Conservation (phyloP, 2,888 invertebrate species). For the Diploptera punctata region DNA sequence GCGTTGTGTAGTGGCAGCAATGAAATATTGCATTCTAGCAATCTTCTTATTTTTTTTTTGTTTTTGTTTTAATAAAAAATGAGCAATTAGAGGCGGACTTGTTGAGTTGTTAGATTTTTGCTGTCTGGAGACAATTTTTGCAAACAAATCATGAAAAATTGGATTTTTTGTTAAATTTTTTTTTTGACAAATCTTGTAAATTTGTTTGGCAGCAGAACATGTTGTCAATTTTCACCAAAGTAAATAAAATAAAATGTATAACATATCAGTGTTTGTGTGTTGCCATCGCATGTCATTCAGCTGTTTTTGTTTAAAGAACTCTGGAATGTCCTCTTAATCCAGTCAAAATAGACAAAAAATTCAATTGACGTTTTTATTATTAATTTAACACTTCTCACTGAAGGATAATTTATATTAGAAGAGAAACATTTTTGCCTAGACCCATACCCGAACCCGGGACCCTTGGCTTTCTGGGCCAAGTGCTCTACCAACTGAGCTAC, state of each 20-base stretch:
- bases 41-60: background rate
- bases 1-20: background rate
- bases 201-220: constrained; percentile 20
- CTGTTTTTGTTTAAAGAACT: too few species aligned
- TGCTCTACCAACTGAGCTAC: too few species aligned
- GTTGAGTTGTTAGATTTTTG: constrained; percentile 9
- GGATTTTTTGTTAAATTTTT: background rate
- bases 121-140: background rate
- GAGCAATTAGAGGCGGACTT: background rate
- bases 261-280: background rate
- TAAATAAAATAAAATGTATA: constrained; percentile 13
- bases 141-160: background rate
- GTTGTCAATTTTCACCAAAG: constrained; percentile 29
- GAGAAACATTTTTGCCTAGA: too few species aligned
- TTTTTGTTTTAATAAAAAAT: too few species aligned
- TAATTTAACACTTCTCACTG: too few species aligned
- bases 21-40: constrained; percentile 2
- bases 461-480: too few species aligned
- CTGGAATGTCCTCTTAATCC: too few species aligned
- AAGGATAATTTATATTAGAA: too few species aligned
- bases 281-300: too few species aligned
- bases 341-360: too few species aligned
- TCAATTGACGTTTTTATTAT: too few species aligned
- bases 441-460: too few species aligned
- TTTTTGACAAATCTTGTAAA: constrained; percentile 4